phyloP scores from a whole-genome alignment of 2,797 vertebrate genomes.

The Uromys caudimaculatus region DNA sequence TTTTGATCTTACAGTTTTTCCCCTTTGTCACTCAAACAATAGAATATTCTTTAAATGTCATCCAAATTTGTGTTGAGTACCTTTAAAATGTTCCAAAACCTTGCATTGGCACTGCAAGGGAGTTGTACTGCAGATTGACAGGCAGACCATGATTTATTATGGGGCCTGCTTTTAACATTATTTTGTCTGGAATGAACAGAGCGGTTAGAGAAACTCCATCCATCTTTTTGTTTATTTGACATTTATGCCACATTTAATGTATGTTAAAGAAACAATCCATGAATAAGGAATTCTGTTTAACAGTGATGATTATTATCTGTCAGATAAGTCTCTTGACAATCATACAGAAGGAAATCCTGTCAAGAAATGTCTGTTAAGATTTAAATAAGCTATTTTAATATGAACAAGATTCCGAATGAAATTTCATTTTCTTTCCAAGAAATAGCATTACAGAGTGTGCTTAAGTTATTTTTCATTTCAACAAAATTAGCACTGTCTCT shows the following conservation, averaged over 20 bases:
- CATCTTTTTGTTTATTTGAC: slow-evolving; percentile 82
- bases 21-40: slow-evolving; percentile 18
- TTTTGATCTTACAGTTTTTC: slow-evolving; percentile 37
- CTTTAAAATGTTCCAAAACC: slow-evolving; percentile 58
- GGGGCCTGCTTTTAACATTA: slow-evolving; percentile 74
- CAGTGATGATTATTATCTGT: slow-evolving; percentile 72
- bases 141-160: slow-evolving; percentile 78
- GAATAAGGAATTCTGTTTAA: slow-evolving; percentile 74
- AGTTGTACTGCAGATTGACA: slow-evolving; percentile 69
- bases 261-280: slow-evolving; percentile 71
- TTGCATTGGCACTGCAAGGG: slow-evolving; percentile 29
- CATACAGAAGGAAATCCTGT: slow-evolving; percentile 64
- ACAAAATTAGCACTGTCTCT: slow-evolving; percentile 21
- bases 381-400: slow-evolving; percentile 65
- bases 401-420: slow-evolving; percentile 53
- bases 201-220: slow-evolving; percentile 77
- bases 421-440: slow-evolving; percentile 61
- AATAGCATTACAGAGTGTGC: not conserved
- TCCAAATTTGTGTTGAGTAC: slow-evolving; percentile 52
- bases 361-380: slow-evolving; percentile 60
- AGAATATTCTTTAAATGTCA: slow-evolving; percentile 54
- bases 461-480: slow-evolving; percentile 53
- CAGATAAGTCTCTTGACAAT: slow-evolving; percentile 72
- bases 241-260: slow-evolving; percentile 69
- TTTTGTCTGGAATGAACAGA: slow-evolving; percentile 78